These are phyloP conservation scores for Chiridota heheva DNA, from an alignment of 35 echinoderm and acorn worm species.

Conservation along the genomic window DNA sequence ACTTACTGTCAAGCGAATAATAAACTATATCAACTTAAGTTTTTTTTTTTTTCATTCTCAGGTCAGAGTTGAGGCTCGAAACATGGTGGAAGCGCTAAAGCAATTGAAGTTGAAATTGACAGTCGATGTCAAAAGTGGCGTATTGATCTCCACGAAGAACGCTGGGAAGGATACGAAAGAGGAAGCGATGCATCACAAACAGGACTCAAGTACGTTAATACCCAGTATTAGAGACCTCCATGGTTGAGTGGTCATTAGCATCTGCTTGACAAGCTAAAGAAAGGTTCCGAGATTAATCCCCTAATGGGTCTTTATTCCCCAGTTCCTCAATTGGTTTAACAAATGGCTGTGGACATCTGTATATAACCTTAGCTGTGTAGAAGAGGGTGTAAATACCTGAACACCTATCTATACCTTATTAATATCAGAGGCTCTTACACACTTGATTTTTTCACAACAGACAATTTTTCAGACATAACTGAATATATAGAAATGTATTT, in stretches of 20 bases:
- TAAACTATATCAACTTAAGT: too few relatives aligned
- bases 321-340: too few relatives aligned
- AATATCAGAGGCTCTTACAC: background rate
- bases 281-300: background rate
- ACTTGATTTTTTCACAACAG: too few relatives aligned
- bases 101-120: constrained; percentile 88
- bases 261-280: background rate
- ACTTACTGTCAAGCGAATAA: too few relatives aligned
- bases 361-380: background rate
- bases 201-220: constrained; percentile 75
- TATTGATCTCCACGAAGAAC: constrained; percentile 53
- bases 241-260: background rate
- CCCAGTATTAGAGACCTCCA: background rate
- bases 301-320: background rate
- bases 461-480: too few relatives aligned
- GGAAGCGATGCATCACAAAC: constrained; percentile 54
- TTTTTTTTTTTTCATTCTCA: constrained; percentile 9
- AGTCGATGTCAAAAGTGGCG: constrained; percentile 70
- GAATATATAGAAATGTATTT: too few relatives aligned
- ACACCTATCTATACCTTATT: background rate
- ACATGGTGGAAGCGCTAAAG: constrained; percentile 74
- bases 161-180: constrained; percentile 74
- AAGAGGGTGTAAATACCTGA: background rate
- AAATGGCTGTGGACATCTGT: too few relatives aligned
- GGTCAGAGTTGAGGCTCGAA: constrained; percentile 85